Conservation (phyloP, 1,140 invertebrate species). For the Drosophila sturtevanti region DNA sequence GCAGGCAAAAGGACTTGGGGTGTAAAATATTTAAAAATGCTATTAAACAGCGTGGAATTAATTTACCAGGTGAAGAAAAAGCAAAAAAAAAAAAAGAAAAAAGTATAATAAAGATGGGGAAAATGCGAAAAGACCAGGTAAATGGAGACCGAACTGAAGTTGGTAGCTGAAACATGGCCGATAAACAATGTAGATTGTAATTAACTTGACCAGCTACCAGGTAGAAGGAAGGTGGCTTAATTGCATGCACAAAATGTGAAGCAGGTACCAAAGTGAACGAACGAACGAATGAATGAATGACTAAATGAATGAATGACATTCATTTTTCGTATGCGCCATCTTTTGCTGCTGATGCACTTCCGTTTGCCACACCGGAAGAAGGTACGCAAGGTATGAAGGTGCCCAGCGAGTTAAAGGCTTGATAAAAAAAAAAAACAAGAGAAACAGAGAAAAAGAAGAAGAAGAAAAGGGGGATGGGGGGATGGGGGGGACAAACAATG, state of each 20-base stretch:
- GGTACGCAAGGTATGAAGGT: conserved; percentile 21
- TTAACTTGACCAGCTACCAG: conserved; percentile 58
- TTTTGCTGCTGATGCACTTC: conserved; percentile 67
- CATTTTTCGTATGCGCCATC: conserved; percentile 58
- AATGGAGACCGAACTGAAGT: background rate
- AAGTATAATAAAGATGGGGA: background rate
- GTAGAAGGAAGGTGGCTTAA: conserved; percentile 42
- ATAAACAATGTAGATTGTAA: conserved; percentile 80
- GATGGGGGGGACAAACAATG: too few species aligned
- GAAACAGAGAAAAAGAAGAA: background rate
- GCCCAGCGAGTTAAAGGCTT: conserved; percentile 38
- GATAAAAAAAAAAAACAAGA: too few species aligned
- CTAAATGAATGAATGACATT: conserved; percentile 72
- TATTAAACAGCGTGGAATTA: conserved; percentile 46
- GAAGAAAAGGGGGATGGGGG: too few species aligned
- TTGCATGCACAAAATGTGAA: conserved; percentile 63
- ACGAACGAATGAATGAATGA: conserved; percentile 1
- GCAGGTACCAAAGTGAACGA: conserved; percentile 17
- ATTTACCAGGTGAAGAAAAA: conserved; percentile 18
- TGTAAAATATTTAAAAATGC: conserved; percentile 57
- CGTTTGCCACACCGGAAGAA: conserved; percentile 60
- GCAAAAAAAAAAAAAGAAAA: too few species aligned
- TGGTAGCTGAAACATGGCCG: conserved; percentile 15
- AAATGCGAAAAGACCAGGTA: conserved; percentile 5
- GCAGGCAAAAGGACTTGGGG: background rate